Conservation (phyloP, 2,113 vertebrate genomes). For the Bubo bubo region DNA sequence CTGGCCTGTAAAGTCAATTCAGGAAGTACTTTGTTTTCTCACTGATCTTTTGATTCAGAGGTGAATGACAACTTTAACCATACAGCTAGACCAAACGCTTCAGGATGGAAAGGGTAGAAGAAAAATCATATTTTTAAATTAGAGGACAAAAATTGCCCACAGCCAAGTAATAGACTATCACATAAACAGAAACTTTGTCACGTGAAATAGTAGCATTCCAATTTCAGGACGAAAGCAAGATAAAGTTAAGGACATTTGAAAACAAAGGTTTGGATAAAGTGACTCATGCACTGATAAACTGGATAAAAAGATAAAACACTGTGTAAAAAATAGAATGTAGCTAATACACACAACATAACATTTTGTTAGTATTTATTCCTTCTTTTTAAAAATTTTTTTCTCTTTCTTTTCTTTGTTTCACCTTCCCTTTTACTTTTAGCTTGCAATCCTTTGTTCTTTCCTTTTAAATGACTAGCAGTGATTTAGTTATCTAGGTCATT, state of each 20-base stretch:
- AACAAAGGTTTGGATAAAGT: constrained; percentile 39
- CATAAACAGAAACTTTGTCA: constrained; percentile 38
- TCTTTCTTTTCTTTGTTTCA: constrained; percentile 18
- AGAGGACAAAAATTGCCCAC: constrained; percentile 49
- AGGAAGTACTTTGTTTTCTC: constrained; percentile 25
- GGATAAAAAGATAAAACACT: constrained; percentile 36
- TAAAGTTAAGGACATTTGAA: constrained; percentile 62
- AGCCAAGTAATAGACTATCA: constrained; percentile 38
- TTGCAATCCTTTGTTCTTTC: constrained; percentile 40
- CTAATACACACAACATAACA: not conserved
- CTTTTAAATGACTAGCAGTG: constrained; percentile 31
- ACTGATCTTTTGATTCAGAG: constrained; percentile 44
- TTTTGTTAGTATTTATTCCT: not conserved
- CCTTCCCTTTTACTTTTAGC: not conserved
- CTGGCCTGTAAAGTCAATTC: not conserved
- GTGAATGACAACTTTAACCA: constrained; percentile 51
- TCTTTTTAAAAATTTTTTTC: not conserved
- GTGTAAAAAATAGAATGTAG: not conserved
- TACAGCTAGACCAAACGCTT: constrained; percentile 23
- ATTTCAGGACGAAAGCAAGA: constrained; percentile 55
- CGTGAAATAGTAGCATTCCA: constrained; percentile 31
- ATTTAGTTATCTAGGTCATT: constrained; percentile 61
- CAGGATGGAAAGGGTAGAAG: not conserved
- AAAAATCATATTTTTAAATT: constrained; percentile 45
- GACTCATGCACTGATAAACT: constrained; percentile 33